A percentile compares a stretch with the other conserved stretches of the same genome.
Conservation (phyloP, 2,113 vertebrate genomes). For the Lanius collurio region DNA sequence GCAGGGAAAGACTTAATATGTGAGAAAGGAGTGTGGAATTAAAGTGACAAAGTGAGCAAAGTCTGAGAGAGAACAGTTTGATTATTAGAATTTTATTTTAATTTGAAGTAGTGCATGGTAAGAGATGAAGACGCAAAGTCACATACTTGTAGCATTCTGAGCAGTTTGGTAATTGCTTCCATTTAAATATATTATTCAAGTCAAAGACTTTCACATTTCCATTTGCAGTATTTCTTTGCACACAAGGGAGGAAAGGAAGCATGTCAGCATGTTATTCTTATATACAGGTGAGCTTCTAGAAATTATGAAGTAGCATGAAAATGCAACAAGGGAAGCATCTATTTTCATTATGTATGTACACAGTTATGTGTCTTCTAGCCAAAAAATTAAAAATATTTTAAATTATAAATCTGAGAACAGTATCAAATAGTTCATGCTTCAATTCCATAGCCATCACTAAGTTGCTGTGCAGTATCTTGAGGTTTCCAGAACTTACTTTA, state of each 20-base stretch:
- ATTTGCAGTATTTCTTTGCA: background rate
- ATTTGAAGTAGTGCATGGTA: background rate
- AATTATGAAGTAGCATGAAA: background rate
- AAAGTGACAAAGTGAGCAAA: background rate
- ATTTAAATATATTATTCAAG: background rate
- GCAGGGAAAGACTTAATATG: background rate
- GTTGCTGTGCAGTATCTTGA: background rate
- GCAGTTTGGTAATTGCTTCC: background rate
- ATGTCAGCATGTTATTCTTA: background rate
- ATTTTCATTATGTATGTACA: background rate
- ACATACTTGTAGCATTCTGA: background rate
- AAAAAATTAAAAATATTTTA: background rate
- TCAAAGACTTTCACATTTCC: background rate
- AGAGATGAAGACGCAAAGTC: background rate
- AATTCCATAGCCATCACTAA: background rate
- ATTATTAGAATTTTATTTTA: background rate
- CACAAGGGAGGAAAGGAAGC: background rate
- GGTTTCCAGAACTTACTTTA: background rate
- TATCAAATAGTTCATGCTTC: background rate
- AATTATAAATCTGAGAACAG: background rate
- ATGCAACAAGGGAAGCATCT: background rate
- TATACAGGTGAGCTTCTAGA: background rate
- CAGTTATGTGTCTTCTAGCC: background rate
- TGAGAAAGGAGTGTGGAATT: background rate
- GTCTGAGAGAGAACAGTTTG: background rate